A percentile compares a stretch with the other conserved stretches of the same genome.
phyloP scores from a whole-genome alignment of 2,113 vertebrate genomes.

The Ia io region DNA sequence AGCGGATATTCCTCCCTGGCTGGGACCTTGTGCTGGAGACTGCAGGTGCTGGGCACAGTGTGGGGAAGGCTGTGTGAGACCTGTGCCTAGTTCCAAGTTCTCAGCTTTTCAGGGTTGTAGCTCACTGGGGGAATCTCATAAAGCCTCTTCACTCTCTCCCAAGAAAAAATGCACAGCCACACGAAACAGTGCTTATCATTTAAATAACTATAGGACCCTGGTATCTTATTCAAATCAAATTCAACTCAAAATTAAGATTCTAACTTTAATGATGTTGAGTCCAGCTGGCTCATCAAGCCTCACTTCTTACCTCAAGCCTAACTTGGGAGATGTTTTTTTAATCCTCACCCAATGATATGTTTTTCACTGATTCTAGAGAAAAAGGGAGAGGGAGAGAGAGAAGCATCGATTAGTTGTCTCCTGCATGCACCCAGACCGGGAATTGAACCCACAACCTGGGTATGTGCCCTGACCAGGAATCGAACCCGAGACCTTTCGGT shows the following conservation, averaged over 20 bases:
- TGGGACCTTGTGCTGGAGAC: not conserved
- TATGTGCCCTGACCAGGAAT: not conserved
- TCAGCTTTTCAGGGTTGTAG: not conserved
- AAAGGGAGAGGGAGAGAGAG: not conserved
- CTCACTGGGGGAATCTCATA: not conserved
- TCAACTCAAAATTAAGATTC: conserved; percentile 34
- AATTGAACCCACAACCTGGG: not conserved
- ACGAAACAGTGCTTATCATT: not conserved
- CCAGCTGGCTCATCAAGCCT: not conserved
- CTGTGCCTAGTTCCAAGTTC: not conserved
- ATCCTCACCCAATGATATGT: not conserved
- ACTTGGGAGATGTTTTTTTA: not conserved
- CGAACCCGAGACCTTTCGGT: not conserved
- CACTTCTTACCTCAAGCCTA: not conserved
- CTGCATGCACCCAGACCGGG: not conserved
- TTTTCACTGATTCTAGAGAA: not conserved
- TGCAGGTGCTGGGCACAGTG: not conserved
- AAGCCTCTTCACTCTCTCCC: not conserved
- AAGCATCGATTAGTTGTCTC: not conserved
- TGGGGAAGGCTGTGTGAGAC: not conserved
- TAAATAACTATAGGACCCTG: not conserved
- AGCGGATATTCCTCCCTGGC: not conserved
- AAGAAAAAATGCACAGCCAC: not conserved
- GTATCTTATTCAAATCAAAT: not conserved
- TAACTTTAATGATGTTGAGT: not conserved